Conservation (phyloP, 2,888 invertebrate genomes). For the Pseudoips prasinana region DNA sequence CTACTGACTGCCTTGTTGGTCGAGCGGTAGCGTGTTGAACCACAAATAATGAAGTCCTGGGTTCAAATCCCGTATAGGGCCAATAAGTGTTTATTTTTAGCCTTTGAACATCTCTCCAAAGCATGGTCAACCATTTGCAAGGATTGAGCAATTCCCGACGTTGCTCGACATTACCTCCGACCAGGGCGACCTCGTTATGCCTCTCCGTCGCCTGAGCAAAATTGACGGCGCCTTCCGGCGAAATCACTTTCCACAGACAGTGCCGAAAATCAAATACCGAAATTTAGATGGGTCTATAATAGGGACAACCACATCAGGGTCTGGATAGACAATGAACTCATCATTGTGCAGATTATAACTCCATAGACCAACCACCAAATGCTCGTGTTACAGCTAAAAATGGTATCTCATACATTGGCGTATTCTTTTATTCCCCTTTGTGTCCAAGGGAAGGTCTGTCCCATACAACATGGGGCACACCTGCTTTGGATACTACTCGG, state of each 20-base stretch:
- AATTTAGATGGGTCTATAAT: constrained; percentile 89
- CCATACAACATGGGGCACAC: constrained; percentile 98
- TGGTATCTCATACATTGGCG: constrained; percentile 96
- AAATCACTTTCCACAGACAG: constrained; percentile 98
- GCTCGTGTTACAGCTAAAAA: constrained; percentile 98
- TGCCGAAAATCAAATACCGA: constrained; percentile 94
- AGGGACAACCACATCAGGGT: constrained; percentile 95
- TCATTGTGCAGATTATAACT: constrained; percentile 95
- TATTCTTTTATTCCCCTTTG: constrained; percentile 92
- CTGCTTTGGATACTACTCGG: constrained; percentile 87
- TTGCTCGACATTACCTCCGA: constrained; percentile 66
- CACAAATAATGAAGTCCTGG: no score
- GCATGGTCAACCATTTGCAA: constrained; percentile 93
- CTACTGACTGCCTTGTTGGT: no score
- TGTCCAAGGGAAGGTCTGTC: constrained; percentile 92
- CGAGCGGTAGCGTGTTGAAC: no score
- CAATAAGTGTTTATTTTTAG: no score
- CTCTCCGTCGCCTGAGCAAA: constrained; percentile 91
- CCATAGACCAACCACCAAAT: constrained; percentile 98
- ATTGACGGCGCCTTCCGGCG: constrained; percentile 90
- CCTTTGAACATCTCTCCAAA: constrained; percentile 83
- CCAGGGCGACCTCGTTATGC: constrained; percentile 87
- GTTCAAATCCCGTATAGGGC: no score
- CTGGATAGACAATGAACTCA: constrained; percentile 98
- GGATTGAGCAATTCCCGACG: constrained; percentile 91